These are phyloP conservation scores for Astropecten irregularis DNA, from an alignment of 53 echinoderm and acorn worm genomes.

Conservation along the genomic window DNA sequence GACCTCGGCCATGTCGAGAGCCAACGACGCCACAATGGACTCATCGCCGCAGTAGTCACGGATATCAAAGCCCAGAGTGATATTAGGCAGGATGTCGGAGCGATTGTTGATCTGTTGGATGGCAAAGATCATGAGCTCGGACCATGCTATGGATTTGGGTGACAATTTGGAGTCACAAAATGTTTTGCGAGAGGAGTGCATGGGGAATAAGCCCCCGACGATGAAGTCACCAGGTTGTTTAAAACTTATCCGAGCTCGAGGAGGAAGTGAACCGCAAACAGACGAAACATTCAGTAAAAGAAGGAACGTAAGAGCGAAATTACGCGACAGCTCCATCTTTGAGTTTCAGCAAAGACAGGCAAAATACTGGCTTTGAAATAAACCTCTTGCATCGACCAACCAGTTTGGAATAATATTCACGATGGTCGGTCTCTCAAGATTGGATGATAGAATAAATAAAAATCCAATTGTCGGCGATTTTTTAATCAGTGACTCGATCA, in stretches of 20 bases:
- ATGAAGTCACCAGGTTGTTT: conserved; percentile 16
- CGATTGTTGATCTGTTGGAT: conserved; percentile 79
- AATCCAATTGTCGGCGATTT: no score
- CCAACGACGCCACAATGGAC: conserved; percentile 16
- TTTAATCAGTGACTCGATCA: no score
- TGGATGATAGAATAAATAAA: no score
- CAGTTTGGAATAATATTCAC: no score
- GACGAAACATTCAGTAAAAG: no score
- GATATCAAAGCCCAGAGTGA: conserved; percentile 70
- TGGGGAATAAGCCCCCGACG: conserved; percentile 33
- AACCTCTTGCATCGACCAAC: no score
- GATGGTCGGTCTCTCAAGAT: no score
- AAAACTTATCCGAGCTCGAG: not conserved
- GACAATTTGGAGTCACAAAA: not conserved
- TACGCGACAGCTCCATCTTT: no score
- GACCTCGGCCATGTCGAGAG: not conserved
- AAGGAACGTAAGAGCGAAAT: no score
- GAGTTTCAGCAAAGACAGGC: no score
- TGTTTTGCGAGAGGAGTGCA: not conserved
- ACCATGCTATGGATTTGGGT: not conserved
- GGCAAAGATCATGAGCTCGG: conserved; percentile 76
- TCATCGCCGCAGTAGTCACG: conserved; percentile 29
- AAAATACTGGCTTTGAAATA: no score
- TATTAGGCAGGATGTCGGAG: conserved; percentile 67
- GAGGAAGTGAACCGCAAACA: conserved; percentile 1